Percentiles rank a stretch among this genome's conserved stretches.
These are phyloP conservation scores for Meda fulgida DNA, from an alignment of 2,797 vertebrate genomes.

Conservation along the genomic window DNA sequence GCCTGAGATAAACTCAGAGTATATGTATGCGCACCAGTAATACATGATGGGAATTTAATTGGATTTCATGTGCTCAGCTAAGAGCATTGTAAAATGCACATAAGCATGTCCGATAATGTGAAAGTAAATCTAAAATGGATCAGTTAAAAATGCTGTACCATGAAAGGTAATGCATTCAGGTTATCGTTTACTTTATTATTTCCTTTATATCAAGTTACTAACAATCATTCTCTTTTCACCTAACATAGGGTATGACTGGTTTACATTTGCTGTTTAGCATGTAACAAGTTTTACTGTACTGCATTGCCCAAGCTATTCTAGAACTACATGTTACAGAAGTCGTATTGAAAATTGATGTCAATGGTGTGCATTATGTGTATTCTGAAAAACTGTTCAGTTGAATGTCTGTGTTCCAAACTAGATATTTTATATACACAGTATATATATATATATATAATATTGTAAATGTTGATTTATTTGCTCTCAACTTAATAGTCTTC, in stretches of 20 bases:
- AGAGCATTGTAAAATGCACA: neutral
- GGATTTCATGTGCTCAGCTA: neutral
- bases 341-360: conserved; percentile 59
- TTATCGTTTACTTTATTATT: conserved; percentile 25
- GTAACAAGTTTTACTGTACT: conserved; percentile 38
- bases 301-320: conserved; percentile 43
- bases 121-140: neutral
- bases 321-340: conserved; percentile 49
- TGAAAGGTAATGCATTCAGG: conserved; percentile 36
- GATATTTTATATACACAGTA: conserved; percentile 55
- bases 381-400: conserved; percentile 66
- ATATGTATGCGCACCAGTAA: neutral
- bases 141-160: neutral
- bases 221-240: conserved; percentile 11
- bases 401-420: conserved; percentile 70
- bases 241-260: conserved; percentile 42
- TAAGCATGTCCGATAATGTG: neutral
- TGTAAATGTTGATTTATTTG: conserved; percentile 67
- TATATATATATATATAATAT: conserved; percentile 57
- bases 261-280: conserved; percentile 56
- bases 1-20: neutral
- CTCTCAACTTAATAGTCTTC: conserved; percentile 68
- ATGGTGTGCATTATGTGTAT: conserved; percentile 72
- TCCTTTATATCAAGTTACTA: conserved; percentile 13
- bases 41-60: neutral